Conservation (phyloP, 2,797 vertebrate species). For the Centroberyx gerrardi region DNA sequence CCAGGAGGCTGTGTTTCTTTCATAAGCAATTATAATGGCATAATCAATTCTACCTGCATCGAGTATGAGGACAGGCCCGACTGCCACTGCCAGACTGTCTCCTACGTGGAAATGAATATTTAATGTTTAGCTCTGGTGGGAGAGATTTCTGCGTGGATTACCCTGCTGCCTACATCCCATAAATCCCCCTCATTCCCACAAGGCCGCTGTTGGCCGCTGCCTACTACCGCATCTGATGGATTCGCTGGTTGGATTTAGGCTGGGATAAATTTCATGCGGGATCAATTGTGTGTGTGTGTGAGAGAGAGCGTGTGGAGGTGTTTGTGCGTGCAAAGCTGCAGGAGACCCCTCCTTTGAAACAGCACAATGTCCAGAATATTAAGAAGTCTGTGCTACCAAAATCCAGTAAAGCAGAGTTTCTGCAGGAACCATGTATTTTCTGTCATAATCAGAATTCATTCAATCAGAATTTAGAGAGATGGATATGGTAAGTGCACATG, state of each 20-base stretch:
- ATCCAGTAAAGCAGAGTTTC: not conserved
- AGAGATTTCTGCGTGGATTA: conserved; percentile 55
- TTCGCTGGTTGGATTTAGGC: conserved; percentile 46
- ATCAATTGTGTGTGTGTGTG: conserved; percentile 13
- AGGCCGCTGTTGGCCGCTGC: conserved; percentile 47
- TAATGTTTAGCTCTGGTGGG: conserved; percentile 61
- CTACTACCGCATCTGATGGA: conserved; percentile 47
- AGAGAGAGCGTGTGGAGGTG: conserved; percentile 9
- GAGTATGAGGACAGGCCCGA: not conserved
- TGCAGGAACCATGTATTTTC: not conserved
- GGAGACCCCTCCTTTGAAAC: not conserved
- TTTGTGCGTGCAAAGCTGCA: not conserved
- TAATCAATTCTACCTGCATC: conserved; percentile 31
- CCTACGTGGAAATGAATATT: conserved; percentile 66
- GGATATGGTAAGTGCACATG: no score
- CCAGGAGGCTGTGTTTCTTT: conserved; percentile 19
- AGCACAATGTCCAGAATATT: not conserved
- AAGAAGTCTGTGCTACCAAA: not conserved
- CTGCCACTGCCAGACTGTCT: conserved; percentile 42
- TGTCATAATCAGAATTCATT: not conserved
- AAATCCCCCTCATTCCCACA: conserved; percentile 62
- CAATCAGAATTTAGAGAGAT: no score
- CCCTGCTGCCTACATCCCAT: conserved; percentile 62
- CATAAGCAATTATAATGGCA: conserved; percentile 22
- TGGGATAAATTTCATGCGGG: conserved; percentile 16